Percentiles rank a stretch among this genome's conserved stretches.
Conservation (phyloP, 2,113 vertebrate species). For the Parotia lawesii region DNA sequence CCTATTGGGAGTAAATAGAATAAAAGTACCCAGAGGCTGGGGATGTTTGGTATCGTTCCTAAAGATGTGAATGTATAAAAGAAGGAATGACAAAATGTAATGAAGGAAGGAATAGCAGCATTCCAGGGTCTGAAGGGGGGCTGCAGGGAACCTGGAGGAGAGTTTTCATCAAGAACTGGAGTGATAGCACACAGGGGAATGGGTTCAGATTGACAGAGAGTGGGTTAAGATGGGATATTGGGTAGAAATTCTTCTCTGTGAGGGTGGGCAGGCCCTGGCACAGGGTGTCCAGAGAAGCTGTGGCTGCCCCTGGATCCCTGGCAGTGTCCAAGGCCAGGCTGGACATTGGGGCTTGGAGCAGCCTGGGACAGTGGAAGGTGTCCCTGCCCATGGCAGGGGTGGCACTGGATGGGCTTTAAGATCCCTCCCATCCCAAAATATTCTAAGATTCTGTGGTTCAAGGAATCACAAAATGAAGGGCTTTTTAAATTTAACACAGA, state of each 20-base stretch:
- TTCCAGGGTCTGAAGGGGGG: background rate
- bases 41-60: background rate
- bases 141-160: background rate
- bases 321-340: background rate
- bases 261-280: background rate
- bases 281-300: background rate
- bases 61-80: background rate
- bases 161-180: background rate
- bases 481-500: background rate
- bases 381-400: background rate
- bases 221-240: background rate
- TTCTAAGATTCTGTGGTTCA: background rate
- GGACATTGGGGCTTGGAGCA: background rate
- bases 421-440: background rate
- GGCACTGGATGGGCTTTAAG: fast-evolving
- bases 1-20: background rate
- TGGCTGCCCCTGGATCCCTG: background rate
- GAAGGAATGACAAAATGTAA: background rate
- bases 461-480: background rate
- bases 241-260: fast-evolving
- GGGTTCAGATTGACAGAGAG: background rate
- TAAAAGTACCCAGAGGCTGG: background rate
- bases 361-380: background rate
- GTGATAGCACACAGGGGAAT: background rate
- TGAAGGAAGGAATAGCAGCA: background rate